Evolutionary conservation across 2,888 invertebrate species (phyloP).

Genomic region (Argyresthia goedartella): DNA sequence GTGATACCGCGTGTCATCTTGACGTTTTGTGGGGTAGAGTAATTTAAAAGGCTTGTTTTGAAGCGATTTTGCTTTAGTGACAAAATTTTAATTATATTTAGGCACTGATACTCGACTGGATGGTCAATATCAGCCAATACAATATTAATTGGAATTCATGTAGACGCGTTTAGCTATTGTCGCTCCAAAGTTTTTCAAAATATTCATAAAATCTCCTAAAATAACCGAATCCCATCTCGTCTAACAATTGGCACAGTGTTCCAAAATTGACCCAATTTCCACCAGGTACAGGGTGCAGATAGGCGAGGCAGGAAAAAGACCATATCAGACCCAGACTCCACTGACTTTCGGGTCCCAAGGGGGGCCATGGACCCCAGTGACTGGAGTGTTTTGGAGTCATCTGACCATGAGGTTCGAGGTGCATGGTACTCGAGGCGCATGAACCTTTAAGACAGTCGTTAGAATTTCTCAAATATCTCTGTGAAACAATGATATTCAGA

Average conservation of each 20-base stretch:
- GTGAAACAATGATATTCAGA: background rate
- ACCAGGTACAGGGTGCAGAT: conserved; percentile 33
- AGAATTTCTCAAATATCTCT: conserved; percentile 5
- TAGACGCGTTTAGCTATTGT: background rate
- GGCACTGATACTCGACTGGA: too few species aligned
- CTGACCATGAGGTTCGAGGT: conserved; percentile 33
- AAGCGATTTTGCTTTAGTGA: background rate
- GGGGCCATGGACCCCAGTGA: conserved; percentile 31
- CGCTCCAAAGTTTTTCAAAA: background rate
- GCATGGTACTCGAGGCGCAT: background rate
- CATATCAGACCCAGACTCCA: conserved; percentile 27
- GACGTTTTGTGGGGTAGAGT: background rate
- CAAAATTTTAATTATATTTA: too few species aligned
- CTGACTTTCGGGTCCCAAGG: conserved; percentile 27
- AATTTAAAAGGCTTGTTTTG: background rate
- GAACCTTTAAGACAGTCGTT: conserved; percentile 15
- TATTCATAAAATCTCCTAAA: too few species aligned
- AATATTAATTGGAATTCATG: too few species aligned
- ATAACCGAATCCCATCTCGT: background rate
- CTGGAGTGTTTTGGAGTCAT: conserved; percentile 37
- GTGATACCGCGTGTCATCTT: background rate
- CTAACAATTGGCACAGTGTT: conserved; percentile 16
- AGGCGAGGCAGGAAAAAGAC: conserved; percentile 43
- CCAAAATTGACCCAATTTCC: conserved; percentile 4
- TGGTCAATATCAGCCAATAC: too few species aligned